Evolutionary conservation across 2,113 vertebrate genomes (phyloP).

Genomic region (Bos taurus): ARS-UCD2.0 NC_037356.1:11302001-11302500

Average conservation of each 20-base stretch:
- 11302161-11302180: neutral
- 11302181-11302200: neutral
- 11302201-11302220: neutral
- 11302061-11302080: neutral
- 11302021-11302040: neutral
- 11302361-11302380: neutral
- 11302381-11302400: neutral
- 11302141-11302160: neutral
- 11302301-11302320: neutral
- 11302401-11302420: neutral
- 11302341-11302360: neutral
- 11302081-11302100: neutral
- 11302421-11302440: neutral
- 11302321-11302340: neutral
- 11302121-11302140: neutral
- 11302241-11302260: neutral
- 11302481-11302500: neutral
- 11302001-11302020: neutral
- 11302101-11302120: neutral
- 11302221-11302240: neutral
- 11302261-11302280: neutral
- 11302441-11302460: neutral
- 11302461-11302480: neutral
- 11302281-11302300: neutral
- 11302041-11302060: neutral